Percentiles rank a stretch among this genome's conserved stretches.
Evolutionary conservation across 2,113 vertebrate species (phyloP).

Genomic region (Phoenicopterus ruber): DNA sequence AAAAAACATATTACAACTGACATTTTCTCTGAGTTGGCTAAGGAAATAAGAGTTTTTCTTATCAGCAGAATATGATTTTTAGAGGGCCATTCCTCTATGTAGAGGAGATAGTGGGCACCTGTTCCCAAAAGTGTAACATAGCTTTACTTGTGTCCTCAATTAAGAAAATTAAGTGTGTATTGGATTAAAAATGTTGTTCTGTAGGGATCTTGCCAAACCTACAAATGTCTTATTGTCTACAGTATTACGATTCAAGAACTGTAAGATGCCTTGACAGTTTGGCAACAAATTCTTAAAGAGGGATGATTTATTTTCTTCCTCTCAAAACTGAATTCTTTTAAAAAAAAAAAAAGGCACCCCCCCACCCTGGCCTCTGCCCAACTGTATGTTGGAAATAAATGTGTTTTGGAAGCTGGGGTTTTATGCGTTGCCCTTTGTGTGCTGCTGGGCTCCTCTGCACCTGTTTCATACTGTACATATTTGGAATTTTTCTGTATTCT

Average conservation of each 20-base stretch:
- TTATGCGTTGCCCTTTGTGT: not conserved
- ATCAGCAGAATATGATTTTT: not conserved
- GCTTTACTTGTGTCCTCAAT: not conserved
- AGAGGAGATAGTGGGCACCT: not conserved
- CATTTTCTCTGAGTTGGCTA: not conserved
- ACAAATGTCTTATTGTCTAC: not conserved
- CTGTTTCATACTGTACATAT: slow-evolving; percentile 43
- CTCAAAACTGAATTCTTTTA: not conserved
- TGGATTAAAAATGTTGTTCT: not conserved
- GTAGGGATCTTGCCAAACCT: not conserved
- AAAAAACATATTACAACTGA: not conserved
- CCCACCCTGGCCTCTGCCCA: not conserved
- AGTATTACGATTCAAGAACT: not conserved
- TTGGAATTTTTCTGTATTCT: slow-evolving; percentile 59
- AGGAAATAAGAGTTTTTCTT: not conserved
- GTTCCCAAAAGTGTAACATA: not conserved
- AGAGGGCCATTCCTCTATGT: not conserved
- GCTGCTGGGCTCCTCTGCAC: slow-evolving; percentile 1
- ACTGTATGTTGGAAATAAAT: not conserved
- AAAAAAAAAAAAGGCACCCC: not conserved
- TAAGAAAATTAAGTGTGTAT: not conserved
- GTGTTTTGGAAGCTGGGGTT: not conserved
- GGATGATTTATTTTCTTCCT: not conserved
- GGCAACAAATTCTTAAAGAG: not conserved
- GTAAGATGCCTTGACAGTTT: not conserved